These are phyloP conservation scores for Lingula anatina DNA, from an alignment of 2,888 invertebrate genomes.

Conservation along the genomic window DNA sequence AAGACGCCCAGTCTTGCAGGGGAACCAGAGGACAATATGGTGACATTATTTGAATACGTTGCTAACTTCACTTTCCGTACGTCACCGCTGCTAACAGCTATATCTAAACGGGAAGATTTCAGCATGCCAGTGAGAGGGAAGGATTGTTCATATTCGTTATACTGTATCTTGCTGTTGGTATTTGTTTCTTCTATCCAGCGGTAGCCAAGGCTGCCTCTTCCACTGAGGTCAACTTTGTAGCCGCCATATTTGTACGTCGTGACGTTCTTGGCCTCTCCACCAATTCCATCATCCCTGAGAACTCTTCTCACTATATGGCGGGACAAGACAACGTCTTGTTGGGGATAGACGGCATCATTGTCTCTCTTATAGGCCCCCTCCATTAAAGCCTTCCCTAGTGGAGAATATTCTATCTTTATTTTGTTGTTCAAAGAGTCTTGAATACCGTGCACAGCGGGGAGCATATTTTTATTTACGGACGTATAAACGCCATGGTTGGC, in stretches of 20 bases:
- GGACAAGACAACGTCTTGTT: conserved; percentile 3
- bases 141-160: no score
- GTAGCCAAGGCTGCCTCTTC: not conserved
- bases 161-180: no score
- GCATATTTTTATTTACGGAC: no score
- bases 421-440: not conserved
- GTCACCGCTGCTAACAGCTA: no score
- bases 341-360: not conserved
- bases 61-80: no score
- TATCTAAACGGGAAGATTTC: no score
- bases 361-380: not conserved
- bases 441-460: not conserved
- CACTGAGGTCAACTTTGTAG: not conserved
- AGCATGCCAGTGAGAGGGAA: no score
- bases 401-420: not conserved
- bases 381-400: not conserved
- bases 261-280: conserved; percentile 7
- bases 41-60: no score
- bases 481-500: no score
- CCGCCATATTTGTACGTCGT: conserved; percentile 5
- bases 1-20: no score
- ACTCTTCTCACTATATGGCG: conserved; percentile 2
- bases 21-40: no score
- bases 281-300: conserved; percentile 4
- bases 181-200: not conserved